phyloP scores from a whole-genome alignment of 2,113 vertebrate genomes.

The Misgurnus mizolepis region DNA sequence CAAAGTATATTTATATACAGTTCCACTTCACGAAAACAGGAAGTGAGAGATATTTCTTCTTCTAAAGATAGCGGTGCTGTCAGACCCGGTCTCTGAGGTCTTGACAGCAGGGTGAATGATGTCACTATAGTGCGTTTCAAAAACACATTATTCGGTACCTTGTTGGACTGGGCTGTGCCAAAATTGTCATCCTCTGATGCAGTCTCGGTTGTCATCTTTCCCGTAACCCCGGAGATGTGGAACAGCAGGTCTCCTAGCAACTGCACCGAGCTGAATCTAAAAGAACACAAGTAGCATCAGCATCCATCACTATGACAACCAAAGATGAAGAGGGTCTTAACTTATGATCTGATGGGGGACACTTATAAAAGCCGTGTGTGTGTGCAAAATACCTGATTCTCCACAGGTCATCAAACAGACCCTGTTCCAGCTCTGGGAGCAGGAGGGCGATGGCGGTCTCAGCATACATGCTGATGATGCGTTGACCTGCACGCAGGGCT shows the following conservation, averaged over 20 bases:
- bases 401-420: slow-evolving; percentile 97
- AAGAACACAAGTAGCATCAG: slow-evolving; percentile 10
- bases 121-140: neutral
- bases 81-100: neutral
- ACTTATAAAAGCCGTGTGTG: neutral
- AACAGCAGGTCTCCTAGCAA: slow-evolving; percentile 96
- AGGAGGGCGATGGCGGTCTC: slow-evolving; percentile 94
- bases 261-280: slow-evolving; percentile 97
- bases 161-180: slow-evolving; percentile 94
- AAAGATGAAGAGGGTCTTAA: neutral
- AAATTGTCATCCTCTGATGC: slow-evolving; percentile 99
- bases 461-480: slow-evolving; percentile 95
- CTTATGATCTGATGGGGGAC: neutral
- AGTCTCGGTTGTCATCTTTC: slow-evolving; percentile 99
- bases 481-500: slow-evolving; percentile 89
- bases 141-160: slow-evolving; percentile 70
- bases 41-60: neutral
- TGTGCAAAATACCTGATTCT: slow-evolving; percentile 83
- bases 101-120: neutral
- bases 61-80: neutral
- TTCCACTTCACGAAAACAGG: neutral
- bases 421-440: slow-evolving; percentile 96
- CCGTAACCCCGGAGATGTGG: slow-evolving; percentile 97
- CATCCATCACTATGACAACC: slow-evolving; percentile 2
- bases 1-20: neutral